These are phyloP conservation scores for Porites cylindrica DNA, from an alignment of 92 coral and sea anemone species.

Conservation along the genomic window DNA sequence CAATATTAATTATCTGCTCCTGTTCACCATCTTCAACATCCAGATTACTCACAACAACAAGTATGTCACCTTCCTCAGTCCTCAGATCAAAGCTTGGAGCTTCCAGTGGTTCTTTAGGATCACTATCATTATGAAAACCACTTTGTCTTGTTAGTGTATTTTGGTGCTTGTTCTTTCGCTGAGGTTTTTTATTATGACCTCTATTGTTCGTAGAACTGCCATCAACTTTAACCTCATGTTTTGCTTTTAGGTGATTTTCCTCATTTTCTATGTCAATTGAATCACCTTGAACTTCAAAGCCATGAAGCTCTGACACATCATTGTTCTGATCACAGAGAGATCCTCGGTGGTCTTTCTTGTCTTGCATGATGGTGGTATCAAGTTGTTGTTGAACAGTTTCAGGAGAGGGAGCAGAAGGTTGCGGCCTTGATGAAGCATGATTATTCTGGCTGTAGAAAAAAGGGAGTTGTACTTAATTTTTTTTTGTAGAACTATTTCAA, in stretches of 20 bases:
- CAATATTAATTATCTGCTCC: slow-evolving; percentile 49
- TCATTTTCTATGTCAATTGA: slow-evolving; percentile 32
- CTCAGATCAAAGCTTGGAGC: slow-evolving; percentile 79
- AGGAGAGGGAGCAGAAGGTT: slow-evolving; percentile 11
- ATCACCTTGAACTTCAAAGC: slow-evolving; percentile 79
- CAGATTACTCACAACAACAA: slow-evolving; percentile 69
- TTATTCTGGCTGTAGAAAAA: slow-evolving; percentile 9
- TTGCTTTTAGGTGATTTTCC: neutral
- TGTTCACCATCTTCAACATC: slow-evolving; percentile 54
- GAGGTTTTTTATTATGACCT: neutral
- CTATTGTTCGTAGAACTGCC: neutral
- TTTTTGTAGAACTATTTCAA: too few relatives aligned
- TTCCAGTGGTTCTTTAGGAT: slow-evolving; percentile 7
- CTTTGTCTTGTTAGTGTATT: slow-evolving; percentile 77
- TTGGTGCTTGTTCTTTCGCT: slow-evolving; percentile 57
- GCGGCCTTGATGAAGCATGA: neutral
- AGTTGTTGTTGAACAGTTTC: neutral
- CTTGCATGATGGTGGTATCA: neutral
- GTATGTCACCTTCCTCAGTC: slow-evolving; percentile 70
- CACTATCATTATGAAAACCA: slow-evolving; percentile 70
- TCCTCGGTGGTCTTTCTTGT: slow-evolving; percentile 8
- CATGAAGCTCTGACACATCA: slow-evolving; percentile 79
- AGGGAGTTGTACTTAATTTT: neutral
- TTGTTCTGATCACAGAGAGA: slow-evolving; percentile 56
- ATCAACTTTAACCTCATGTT: neutral